Conservation (phyloP, 2,113 vertebrate species). For the Oophaga pumilio region DNA sequence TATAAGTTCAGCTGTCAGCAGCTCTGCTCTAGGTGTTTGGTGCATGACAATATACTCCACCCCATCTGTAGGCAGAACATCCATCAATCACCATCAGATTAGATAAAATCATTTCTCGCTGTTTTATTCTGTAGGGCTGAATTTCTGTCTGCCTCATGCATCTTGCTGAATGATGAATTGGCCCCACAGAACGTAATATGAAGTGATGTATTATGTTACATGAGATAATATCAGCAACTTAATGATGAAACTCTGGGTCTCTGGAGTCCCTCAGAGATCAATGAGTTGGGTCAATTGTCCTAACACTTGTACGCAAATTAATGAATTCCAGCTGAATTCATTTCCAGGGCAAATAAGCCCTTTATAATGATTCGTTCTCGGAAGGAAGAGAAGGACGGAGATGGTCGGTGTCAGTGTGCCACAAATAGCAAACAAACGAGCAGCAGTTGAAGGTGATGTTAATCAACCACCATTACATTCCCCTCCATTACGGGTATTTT, state of each 20-base stretch:
- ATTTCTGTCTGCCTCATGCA: background rate
- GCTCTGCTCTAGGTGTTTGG: background rate
- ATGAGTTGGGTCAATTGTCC: slow-evolving; percentile 20
- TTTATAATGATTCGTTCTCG: background rate
- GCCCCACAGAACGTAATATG: slow-evolving; percentile 30
- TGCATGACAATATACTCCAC: background rate
- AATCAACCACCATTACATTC: slow-evolving; percentile 39
- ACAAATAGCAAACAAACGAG: slow-evolving; percentile 35
- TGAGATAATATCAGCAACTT: slow-evolving; percentile 37
- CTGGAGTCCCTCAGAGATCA: background rate
- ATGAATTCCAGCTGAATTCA: slow-evolving; percentile 15
- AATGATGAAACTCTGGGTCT: background rate
- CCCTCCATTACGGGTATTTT: slow-evolving; percentile 51
- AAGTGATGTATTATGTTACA: slow-evolving; percentile 32
- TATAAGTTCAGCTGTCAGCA: background rate
- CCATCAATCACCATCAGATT: slow-evolving; percentile 21
- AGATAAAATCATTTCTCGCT: slow-evolving; percentile 28
- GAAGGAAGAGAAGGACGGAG: background rate
- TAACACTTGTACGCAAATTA: slow-evolving; percentile 22
- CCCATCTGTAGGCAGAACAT: background rate
- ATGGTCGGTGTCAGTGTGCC: slow-evolving; percentile 4
- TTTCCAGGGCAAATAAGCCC: slow-evolving; percentile 9
- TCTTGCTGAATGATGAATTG: slow-evolving; percentile 1
- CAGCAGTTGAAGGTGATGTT: slow-evolving; percentile 28
- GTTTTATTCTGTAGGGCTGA: slow-evolving; percentile 4